These are phyloP conservation scores for Coregonus suidteri DNA, from an alignment of 2,797 vertebrate species.

Conservation along the genomic window DNA sequence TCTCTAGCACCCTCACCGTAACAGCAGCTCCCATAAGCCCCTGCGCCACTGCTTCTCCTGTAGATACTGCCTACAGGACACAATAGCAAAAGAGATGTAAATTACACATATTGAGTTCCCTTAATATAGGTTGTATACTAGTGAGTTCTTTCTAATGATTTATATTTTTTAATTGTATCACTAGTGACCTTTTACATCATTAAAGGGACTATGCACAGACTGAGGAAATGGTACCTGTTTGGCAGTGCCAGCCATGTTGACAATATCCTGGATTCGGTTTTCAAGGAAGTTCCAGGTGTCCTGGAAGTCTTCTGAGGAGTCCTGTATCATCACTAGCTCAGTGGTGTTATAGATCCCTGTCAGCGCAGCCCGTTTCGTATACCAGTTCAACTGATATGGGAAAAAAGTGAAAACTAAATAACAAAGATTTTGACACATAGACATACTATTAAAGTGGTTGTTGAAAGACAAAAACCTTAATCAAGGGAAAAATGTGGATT, in stretches of 20 bases:
- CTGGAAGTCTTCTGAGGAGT: slow-evolving; percentile 89
- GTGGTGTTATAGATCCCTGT: slow-evolving; percentile 94
- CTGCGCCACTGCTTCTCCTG: slow-evolving; percentile 89
- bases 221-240: slow-evolving; percentile 79
- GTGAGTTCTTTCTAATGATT: neutral
- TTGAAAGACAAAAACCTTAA: neutral
- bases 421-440: neutral
- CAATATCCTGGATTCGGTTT: slow-evolving; percentile 88
- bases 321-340: slow-evolving; percentile 95
- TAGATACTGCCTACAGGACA: slow-evolving; percentile 81
- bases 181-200: neutral
- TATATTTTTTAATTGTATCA: neutral
- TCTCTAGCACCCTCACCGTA: slow-evolving; percentile 80
- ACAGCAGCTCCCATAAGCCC: slow-evolving; percentile 93
- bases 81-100: slow-evolving; percentile 14
- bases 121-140: neutral
- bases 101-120: neutral
- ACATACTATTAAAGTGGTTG: neutral
- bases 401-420: slow-evolving; percentile 7
- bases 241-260: slow-evolving; percentile 84
- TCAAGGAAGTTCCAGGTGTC: slow-evolving; percentile 93
- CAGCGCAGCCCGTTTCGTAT: slow-evolving; percentile 88
- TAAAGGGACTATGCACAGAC: neutral
- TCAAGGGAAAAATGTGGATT: neutral
- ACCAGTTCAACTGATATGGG: slow-evolving; percentile 89